Conservation (phyloP, 2,888 invertebrate species). For the Macroteleia sp. region DNA sequence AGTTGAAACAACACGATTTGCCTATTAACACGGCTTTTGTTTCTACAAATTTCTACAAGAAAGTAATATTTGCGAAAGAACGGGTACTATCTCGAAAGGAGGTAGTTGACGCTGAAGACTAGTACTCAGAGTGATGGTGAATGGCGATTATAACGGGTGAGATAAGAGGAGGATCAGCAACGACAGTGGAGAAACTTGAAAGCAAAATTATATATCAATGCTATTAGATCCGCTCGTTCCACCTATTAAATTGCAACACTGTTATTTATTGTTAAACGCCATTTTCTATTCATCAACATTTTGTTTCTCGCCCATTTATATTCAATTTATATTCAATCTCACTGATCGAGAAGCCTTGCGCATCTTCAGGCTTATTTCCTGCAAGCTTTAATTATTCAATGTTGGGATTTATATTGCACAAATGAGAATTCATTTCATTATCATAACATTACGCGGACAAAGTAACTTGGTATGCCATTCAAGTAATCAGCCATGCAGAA, state of each 20-base stretch:
- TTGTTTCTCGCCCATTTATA: slow-evolving; percentile 24
- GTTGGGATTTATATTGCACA: slow-evolving; percentile 27
- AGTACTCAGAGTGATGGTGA: slow-evolving; percentile 67
- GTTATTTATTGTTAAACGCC: slow-evolving; percentile 53
- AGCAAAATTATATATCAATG: slow-evolving; percentile 53
- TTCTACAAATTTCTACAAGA: slow-evolving; percentile 39
- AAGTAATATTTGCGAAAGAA: slow-evolving; percentile 32
- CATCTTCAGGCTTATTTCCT: not conserved
- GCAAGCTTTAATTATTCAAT: slow-evolving; percentile 35
- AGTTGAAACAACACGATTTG: slow-evolving; percentile 37
- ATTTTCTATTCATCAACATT: slow-evolving; percentile 51
- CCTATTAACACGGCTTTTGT: slow-evolving; percentile 41
- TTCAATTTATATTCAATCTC: slow-evolving; percentile 46
- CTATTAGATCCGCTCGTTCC: slow-evolving; percentile 54
- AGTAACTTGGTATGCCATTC: slow-evolving; percentile 32
- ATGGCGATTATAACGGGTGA: slow-evolving; percentile 73
- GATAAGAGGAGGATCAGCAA: slow-evolving; percentile 72
- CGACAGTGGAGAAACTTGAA: slow-evolving; percentile 43
- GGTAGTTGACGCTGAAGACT: slow-evolving; percentile 26
- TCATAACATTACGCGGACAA: slow-evolving; percentile 34
- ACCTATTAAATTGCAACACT: slow-evolving; percentile 48
- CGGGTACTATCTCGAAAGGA: slow-evolving; percentile 27
- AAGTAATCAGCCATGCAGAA: slow-evolving; percentile 34
- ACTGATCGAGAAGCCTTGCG: not conserved
- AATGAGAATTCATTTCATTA: slow-evolving; percentile 54